phyloP scores from a whole-genome alignment of 1,140 invertebrate genomes.

The Cyrtorhinus lividipennis region DNA sequence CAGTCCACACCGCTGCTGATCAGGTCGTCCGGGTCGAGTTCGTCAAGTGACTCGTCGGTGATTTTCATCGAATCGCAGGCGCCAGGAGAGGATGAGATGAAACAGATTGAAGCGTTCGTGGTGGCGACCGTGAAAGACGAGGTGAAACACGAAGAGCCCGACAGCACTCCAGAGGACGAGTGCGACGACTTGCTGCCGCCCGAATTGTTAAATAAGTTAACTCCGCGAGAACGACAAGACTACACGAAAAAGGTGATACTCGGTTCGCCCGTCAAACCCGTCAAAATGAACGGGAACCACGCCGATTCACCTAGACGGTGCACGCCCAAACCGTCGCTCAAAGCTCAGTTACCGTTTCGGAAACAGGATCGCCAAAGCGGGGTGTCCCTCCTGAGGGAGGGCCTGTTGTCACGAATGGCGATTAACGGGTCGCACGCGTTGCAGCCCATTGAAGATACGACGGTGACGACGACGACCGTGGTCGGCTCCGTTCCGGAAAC shows the following conservation, averaged over 20 bases:
- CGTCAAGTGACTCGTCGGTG: background rate
- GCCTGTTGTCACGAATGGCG: background rate
- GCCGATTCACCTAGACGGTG: background rate
- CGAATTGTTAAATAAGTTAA: background rate
- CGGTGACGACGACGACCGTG: constrained; percentile 1
- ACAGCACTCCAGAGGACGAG: background rate
- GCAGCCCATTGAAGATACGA: background rate
- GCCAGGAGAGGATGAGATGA: background rate
- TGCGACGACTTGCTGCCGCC: background rate
- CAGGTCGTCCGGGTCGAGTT: background rate
- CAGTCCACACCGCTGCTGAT: too few relatives aligned
- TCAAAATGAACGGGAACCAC: background rate
- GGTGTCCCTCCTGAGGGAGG: background rate
- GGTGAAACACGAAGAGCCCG: background rate
- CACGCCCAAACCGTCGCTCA: background rate
- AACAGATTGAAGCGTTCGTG: background rate
- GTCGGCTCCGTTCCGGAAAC: background rate
- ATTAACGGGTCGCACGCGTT: background rate
- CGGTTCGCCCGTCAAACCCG: background rate
- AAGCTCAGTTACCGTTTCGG: background rate
- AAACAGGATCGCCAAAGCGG: background rate
- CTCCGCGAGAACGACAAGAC: background rate
- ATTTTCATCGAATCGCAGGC: background rate
- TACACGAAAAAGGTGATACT: constrained; percentile 1
- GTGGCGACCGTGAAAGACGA: background rate